Conservation (phyloP, 2,797 vertebrate genomes). For the Alca torda region DNA sequence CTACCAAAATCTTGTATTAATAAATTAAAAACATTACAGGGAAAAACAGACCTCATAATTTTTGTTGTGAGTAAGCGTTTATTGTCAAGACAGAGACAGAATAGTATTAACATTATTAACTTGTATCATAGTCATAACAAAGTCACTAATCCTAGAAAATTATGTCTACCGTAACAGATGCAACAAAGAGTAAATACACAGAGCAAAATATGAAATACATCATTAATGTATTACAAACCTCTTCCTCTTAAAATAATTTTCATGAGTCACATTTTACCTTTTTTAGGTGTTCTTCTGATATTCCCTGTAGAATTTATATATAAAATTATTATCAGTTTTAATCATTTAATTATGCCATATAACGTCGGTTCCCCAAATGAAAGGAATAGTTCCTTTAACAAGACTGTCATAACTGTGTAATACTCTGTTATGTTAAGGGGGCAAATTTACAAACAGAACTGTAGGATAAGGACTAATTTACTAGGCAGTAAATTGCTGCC, state of each 20-base stretch:
- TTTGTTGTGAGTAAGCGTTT: neutral
- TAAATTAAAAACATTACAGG: neutral
- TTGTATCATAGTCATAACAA: neutral
- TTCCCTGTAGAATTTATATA: neutral
- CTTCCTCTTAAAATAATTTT: neutral
- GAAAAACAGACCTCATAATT: accelerated
- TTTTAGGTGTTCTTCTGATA: neutral
- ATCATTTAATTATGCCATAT: neutral
- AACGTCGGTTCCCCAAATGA: neutral
- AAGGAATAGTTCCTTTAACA: neutral
- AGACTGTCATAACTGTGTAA: neutral
- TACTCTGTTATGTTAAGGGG: neutral
- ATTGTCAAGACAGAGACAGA: neutral
- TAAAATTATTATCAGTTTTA: neutral
- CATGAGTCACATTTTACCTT: neutral
- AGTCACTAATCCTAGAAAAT: neutral
- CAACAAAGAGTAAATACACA: neutral
- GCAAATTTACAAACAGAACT: neutral
- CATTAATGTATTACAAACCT: neutral
- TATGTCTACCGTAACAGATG: neutral
- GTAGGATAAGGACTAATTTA: neutral
- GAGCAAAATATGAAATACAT: neutral
- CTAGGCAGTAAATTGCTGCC: neutral
- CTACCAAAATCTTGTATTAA: accelerated
- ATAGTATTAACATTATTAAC: neutral